phyloP scores from a whole-genome alignment of 2,797 vertebrate genomes.

The Cebuella pygmaea region DNA sequence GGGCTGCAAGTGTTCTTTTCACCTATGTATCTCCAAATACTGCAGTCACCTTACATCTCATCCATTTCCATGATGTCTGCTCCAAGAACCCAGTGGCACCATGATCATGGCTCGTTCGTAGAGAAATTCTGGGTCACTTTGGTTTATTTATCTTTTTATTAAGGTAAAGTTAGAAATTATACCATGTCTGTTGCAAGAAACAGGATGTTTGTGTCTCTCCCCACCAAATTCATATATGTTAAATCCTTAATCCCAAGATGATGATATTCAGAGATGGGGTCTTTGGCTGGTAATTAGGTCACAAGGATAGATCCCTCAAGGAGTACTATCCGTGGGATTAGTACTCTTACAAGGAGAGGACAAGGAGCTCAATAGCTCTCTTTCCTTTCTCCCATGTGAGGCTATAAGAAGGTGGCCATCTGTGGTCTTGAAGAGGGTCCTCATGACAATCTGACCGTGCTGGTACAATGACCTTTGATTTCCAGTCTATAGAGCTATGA shows the following conservation, averaged over 20 bases:
- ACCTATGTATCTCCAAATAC: not conserved
- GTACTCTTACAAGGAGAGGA: not conserved
- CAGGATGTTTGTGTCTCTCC: not conserved
- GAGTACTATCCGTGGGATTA: not conserved
- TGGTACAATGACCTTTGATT: not conserved
- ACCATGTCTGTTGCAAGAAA: not conserved
- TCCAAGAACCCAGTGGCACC: not conserved
- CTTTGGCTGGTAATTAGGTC: not conserved
- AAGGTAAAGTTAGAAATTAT: not conserved
- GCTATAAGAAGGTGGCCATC: not conserved
- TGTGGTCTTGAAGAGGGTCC: not conserved
- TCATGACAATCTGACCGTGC: not conserved
- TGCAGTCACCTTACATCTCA: not conserved
- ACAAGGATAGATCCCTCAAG: no score
- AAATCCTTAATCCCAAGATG: not conserved
- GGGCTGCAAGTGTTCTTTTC: conserved; percentile 65
- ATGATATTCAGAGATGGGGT: not conserved
- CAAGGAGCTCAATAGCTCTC: not conserved
- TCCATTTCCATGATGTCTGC: not conserved
- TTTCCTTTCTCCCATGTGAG: not conserved
- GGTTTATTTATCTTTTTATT: not conserved
- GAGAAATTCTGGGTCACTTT: not conserved
- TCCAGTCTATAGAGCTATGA: not conserved
- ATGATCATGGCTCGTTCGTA: not conserved
- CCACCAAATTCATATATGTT: not conserved